Conservation (phyloP, 35 echinoderm and acorn worm species). For the Eucidaris tribuloides region DNA sequence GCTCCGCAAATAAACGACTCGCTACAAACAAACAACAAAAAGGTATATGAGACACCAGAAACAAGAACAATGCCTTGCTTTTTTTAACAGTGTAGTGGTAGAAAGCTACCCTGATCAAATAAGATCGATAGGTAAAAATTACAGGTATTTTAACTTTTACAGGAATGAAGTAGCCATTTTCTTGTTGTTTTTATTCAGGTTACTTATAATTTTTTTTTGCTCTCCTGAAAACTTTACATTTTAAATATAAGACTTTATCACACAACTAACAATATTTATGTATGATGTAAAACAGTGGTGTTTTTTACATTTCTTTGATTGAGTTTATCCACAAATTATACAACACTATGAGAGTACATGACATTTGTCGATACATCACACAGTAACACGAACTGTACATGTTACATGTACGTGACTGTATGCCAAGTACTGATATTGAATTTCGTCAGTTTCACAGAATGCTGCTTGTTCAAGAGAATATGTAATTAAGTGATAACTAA, state of each 20-base stretch:
- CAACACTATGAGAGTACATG: background rate
- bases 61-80: background rate
- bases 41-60: background rate
- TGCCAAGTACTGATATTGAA: background rate
- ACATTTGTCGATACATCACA: background rate
- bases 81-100: background rate
- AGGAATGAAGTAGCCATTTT: too few species aligned
- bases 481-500: background rate
- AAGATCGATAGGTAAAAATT: background rate
- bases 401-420: too few species aligned
- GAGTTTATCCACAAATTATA: too few species aligned
- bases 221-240: too few species aligned
- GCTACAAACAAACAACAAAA: conserved; percentile 35
- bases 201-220: background rate
- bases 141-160: background rate
- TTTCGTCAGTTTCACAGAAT: background rate
- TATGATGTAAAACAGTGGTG: too few species aligned
- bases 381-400: background rate
- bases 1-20: conserved; percentile 72
- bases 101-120: background rate
- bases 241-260: too few species aligned
- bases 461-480: background rate
- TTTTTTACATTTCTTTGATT: too few species aligned
- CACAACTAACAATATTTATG: too few species aligned
- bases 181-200: too few species aligned